Conservation (phyloP, 1,140 invertebrate species). For the Neodiprion pinetum region DNA sequence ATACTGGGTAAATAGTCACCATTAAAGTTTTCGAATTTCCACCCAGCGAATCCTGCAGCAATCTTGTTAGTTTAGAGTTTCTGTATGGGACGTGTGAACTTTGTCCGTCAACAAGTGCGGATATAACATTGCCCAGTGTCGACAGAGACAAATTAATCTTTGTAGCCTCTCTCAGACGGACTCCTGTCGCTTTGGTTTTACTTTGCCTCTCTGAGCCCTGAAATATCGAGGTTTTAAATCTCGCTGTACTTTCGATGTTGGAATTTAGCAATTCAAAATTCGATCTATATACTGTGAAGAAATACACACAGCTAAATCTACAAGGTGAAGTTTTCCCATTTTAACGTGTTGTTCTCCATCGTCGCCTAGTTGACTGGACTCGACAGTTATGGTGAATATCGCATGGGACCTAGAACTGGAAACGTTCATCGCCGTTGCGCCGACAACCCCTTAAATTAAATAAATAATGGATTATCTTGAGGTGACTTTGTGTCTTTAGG, state of each 20-base stretch:
- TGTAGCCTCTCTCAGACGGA: slow-evolving; percentile 90
- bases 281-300: background rate
- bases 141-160: slow-evolving; percentile 96
- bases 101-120: slow-evolving; percentile 92
- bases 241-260: background rate
- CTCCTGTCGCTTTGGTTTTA: slow-evolving; percentile 90
- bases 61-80: slow-evolving; percentile 91
- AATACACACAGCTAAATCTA: slow-evolving; percentile 76
- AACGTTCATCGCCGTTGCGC: slow-evolving; percentile 88
- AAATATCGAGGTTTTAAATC: slow-evolving; percentile 22
- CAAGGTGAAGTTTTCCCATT: slow-evolving; percentile 83
- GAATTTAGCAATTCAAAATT: no score
- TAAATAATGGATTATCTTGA: slow-evolving; percentile 23
- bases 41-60: slow-evolving; percentile 93
- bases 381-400: slow-evolving; percentile 87
- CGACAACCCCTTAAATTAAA: slow-evolving; percentile 65
- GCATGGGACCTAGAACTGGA: slow-evolving; percentile 87
- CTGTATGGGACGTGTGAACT: slow-evolving; percentile 94
- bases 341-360: slow-evolving; percentile 71
- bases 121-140: slow-evolving; percentile 94
- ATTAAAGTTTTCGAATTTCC: slow-evolving; percentile 98
- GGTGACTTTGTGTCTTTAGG: slow-evolving; percentile 12
- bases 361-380: slow-evolving; percentile 74
- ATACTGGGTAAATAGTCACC: slow-evolving; percentile 60
- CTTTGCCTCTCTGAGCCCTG: slow-evolving; percentile 87